Conservation (phyloP, 2,113 vertebrate species). For the Lophochroa leadbeateri region DNA sequence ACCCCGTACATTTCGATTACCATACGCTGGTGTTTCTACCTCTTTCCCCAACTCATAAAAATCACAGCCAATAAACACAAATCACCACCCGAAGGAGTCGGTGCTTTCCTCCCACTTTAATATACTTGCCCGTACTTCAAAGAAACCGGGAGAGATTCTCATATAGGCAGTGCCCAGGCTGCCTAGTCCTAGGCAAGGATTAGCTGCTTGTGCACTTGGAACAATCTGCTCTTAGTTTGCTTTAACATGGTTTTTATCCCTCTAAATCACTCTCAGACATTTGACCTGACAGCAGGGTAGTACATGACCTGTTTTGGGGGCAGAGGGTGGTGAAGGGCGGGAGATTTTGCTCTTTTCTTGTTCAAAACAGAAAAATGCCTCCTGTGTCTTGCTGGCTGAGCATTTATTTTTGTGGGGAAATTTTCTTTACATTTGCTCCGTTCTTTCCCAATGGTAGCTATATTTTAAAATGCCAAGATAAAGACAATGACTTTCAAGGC, state of each 20-base stretch:
- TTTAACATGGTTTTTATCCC: constrained; percentile 51
- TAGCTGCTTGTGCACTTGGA: constrained; percentile 51
- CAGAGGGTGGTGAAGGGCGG: not conserved
- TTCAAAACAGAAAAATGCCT: not conserved
- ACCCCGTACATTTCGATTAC: constrained; percentile 64
- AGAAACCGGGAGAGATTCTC: not conserved
- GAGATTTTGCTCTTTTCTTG: not conserved
- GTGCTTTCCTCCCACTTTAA: constrained; percentile 57
- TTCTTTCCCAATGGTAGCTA: not conserved
- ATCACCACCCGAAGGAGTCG: constrained; percentile 70
- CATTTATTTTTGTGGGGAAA: not conserved
- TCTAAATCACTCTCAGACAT: constrained; percentile 59
- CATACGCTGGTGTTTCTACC: constrained; percentile 12
- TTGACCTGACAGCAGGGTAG: constrained; percentile 52
- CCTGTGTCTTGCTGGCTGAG: not conserved
- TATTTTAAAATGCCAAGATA: constrained; percentile 9
- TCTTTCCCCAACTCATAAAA: constrained; percentile 74
- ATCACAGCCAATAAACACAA: constrained; percentile 78
- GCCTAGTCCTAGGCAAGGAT: constrained; percentile 55
- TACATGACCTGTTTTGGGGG: not conserved
- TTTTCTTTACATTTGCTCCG: not conserved
- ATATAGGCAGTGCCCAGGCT: constrained; percentile 11
- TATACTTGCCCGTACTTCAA: constrained; percentile 65
- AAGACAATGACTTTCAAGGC: not conserved
- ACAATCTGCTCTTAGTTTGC: constrained; percentile 73